Base-by-base conservation (phyloP, 2,888 invertebrate genomes). In the Celastrina argiolus region DNA sequence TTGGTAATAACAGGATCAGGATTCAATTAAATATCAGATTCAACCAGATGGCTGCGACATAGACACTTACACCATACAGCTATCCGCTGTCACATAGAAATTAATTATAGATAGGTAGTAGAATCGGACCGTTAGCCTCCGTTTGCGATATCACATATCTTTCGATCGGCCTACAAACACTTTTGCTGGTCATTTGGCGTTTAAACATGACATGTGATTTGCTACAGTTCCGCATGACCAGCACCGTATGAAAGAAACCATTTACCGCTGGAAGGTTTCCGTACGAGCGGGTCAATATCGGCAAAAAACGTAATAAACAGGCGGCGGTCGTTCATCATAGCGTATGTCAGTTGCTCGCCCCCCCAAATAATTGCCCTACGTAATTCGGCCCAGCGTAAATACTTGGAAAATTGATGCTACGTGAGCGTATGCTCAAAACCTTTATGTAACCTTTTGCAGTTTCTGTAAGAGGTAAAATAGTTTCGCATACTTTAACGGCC, bases 231-330 rank as follows among this genome's bases (percentile, higher is more conserved):
- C 51, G 8, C 51, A 51, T 51, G 51, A 51, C 22, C 51, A 26
- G 51, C 22, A 14, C 12, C 51, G 45, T 18, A 45, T 45, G 51
- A 51, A 22, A 51, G 51, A 51, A 51, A 51, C 22, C 51, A 36
- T 36, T 12, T 31, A 31, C 31, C 10, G 14, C 41, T 7, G 56
- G 36, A 28, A 58, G 41, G 28, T 65, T 61, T 61, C 61, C 41
- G 66, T 64, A 67, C 67, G 69, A 71, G 69, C 69, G 69, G 69
- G 69, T 68, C 72, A 68, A 75, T 74, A 73, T 72, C 73, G 69
- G 74, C 77, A 80, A 79, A 79, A 78, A 78, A 76, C 75, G 78
- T 77, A 77, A 81, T 81, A 82, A 81, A 81, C 74, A 76, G 76
- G 74, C 75, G 75, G 72, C 73, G 77, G 78, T 77, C 81, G 78